These are phyloP conservation scores for Strigamia crassipes DNA, from an alignment of 2,888 invertebrate genomes.

Conservation along the genomic window DNA sequence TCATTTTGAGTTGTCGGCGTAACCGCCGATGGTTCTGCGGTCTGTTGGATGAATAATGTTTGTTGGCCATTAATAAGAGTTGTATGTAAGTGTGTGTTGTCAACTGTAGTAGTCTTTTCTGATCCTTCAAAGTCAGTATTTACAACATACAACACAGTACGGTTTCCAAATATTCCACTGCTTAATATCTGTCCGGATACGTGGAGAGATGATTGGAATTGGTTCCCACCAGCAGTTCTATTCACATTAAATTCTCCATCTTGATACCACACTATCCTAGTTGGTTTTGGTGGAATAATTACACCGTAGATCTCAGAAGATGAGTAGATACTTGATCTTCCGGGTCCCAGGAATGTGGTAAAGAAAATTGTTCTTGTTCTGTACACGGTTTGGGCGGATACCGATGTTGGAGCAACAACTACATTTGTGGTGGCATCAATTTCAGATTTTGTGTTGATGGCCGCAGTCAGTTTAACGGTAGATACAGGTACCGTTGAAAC, in stretches of 20 bases:
- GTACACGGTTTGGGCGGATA: constrained; percentile 6
- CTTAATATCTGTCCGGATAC: constrained; percentile 44
- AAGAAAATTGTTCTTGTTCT: constrained; percentile 31
- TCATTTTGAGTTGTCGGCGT: background rate
- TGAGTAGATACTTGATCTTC: constrained; percentile 21
- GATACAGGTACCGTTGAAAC: background rate
- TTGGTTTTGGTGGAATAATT: constrained; percentile 38
- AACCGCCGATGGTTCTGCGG: background rate
- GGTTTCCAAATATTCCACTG: constrained; percentile 45
- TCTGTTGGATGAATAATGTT: constrained; percentile 39
- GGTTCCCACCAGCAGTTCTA: background rate
- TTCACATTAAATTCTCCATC: constrained; percentile 23
- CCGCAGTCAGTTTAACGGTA: background rate
- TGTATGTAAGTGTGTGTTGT: constrained; percentile 5
- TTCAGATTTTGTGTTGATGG: background rate
- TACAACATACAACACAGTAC: constrained; percentile 44
- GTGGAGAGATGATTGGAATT: background rate
- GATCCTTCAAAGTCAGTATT: constrained; percentile 15
- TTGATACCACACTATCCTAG: constrained; percentile 43
- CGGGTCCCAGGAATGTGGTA: constrained; percentile 28
- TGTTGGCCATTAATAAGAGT: constrained; percentile 26
- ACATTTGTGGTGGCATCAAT: background rate
- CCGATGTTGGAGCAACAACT: background rate
- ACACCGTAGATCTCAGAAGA: constrained; percentile 43
- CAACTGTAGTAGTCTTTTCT: constrained; percentile 1